Evolutionary conservation across 2,888 invertebrate species (phyloP).

Genomic region (Sarcophaga carnaria): DNA sequence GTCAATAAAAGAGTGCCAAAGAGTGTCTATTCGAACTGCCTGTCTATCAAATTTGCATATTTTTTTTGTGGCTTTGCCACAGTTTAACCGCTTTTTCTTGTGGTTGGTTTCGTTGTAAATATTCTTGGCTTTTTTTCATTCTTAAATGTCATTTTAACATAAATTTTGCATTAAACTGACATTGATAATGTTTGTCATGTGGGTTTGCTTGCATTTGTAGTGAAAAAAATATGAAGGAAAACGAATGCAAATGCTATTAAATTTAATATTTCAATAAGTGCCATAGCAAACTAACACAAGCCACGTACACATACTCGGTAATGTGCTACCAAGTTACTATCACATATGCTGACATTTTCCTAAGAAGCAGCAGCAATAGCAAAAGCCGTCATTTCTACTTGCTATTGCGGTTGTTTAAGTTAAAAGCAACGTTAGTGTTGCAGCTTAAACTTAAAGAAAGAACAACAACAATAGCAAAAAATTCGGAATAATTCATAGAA

Average conservation of each 20-base stretch:
- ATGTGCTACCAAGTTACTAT: background rate
- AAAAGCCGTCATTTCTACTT: background rate
- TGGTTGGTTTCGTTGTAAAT: too few relatives aligned
- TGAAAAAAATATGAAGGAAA: background rate
- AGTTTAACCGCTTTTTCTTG: background rate
- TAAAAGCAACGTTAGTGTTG: background rate
- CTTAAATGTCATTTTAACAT: constrained; percentile 30
- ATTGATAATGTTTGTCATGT: constrained; percentile 56
- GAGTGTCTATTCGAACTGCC: too few relatives aligned
- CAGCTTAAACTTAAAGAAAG: too few relatives aligned
- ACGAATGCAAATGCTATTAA: constrained; percentile 56
- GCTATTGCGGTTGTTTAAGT: constrained; percentile 22
- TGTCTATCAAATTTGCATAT: background rate
- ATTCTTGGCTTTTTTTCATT: background rate
- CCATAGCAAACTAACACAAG: background rate
- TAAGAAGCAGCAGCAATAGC: background rate
- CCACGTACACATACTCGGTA: background rate
- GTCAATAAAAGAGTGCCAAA: background rate
- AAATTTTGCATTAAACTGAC: constrained; percentile 64
- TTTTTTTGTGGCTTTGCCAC: background rate
- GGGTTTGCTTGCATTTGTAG: constrained; percentile 8
- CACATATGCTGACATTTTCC: background rate
- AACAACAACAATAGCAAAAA: too few relatives aligned
- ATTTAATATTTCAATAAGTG: constrained; percentile 67
- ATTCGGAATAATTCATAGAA: constrained; percentile 32